These are phyloP conservation scores for Rhabdornis inornatus DNA, from an alignment of 2,113 vertebrate species.

Conservation along the genomic window DNA sequence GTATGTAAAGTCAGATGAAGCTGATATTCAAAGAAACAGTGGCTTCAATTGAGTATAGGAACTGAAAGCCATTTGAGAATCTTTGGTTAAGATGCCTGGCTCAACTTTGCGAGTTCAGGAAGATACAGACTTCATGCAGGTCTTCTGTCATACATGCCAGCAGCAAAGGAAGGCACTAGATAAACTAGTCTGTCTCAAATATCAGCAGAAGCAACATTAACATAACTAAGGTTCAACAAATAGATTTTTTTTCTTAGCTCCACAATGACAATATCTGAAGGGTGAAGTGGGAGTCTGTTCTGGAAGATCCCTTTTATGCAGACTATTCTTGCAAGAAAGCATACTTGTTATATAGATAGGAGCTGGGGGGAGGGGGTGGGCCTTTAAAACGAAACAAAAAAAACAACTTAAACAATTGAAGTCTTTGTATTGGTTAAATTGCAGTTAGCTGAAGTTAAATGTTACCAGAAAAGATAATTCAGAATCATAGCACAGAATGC, in stretches of 20 bases:
- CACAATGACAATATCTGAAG: neutral
- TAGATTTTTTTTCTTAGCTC: neutral
- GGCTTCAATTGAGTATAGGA: neutral
- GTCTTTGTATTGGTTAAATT: neutral
- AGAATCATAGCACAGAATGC: neutral
- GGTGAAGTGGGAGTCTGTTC: neutral
- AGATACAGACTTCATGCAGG: neutral
- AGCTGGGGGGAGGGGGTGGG: neutral
- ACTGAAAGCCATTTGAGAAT: neutral
- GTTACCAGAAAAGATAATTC: neutral
- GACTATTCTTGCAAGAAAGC: neutral
- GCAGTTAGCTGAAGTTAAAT: neutral
- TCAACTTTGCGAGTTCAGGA: neutral
- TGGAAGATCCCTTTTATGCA: neutral
- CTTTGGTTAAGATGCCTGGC: neutral
- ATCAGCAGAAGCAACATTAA: neutral
- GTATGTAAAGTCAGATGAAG: neutral
- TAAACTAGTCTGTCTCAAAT: neutral
- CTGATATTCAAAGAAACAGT: neutral
- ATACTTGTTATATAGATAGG: neutral
- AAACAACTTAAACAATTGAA: neutral
- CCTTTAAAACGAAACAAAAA: neutral
- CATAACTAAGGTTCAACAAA: neutral
- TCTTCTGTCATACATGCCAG: neutral
- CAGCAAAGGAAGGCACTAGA: neutral